Base-by-base conservation (phyloP, 2,113 vertebrate genomes). In the Apaloderma vittatum region DNA sequence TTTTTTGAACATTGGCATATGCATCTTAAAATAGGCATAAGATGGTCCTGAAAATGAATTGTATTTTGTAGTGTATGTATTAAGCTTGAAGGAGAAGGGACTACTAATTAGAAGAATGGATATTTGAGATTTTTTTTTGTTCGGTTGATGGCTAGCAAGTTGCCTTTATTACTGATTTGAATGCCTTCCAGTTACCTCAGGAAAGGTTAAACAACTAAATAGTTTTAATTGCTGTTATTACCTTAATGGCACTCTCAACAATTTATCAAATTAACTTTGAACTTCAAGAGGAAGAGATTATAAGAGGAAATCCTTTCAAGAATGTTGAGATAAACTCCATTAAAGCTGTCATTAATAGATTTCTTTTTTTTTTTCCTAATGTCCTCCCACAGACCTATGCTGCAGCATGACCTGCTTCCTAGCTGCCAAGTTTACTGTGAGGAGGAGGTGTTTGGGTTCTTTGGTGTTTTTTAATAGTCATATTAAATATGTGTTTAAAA, bases 11-110 rank as follows among this genome's bases (percentile, higher is more conserved):
- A 62, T 29, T 15, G 30, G 30, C 3, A 0, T 17, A 11, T 79
- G 12, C n/a, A 29, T 51, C 21, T 70, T 83, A 43, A 70, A 76
- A 57, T 4, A 36, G n/a, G 40, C 0, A 1, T 45, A 24, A 62
- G 27, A 12, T 37, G 22, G 11, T 30, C 57, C 66, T 54, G 54
- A 75, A 45, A 75, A 76, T 17, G 9, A 55, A 21, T 16, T 65
- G 11, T 12, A 36, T 58, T 12, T 65, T 61, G 8, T 0, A 51
- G 22, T 0, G 0, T 43, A 6, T 34, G 4, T 27, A 7, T 63
- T 61, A 49, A 75, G 45, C 32, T 80, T 10, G 52, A 16, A 52
- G 48, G 46, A 71, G n/a, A 66, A 74, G 19, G 17, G n/a, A 18
- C 12, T 67, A 1, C 24, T 76, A 2, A n/a, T 70, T 45, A 73